These are phyloP conservation scores for Aleiodes leptofemur DNA, from an alignment of 2,888 invertebrate species.

Conservation along the genomic window DNA sequence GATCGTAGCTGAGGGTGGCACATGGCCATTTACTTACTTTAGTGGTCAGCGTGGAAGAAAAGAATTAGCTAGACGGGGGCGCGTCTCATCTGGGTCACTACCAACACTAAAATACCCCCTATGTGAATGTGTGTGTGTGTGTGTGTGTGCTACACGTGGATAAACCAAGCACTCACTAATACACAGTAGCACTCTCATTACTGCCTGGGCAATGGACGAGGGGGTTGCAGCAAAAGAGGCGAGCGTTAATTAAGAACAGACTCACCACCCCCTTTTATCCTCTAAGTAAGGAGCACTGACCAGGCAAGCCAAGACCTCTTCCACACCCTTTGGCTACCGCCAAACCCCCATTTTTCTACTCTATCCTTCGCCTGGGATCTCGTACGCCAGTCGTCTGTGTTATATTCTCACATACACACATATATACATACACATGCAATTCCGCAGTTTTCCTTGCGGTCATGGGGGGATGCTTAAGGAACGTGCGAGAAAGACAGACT, in stretches of 20 bases:
- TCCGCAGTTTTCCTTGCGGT: constrained; percentile 44
- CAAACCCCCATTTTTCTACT: constrained; percentile 30
- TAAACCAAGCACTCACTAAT: constrained; percentile 53
- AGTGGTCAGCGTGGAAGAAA: constrained; percentile 73
- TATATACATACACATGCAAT: neutral
- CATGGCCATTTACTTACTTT: constrained; percentile 73
- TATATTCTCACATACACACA: constrained; percentile 1
- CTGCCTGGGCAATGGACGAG: constrained; percentile 66
- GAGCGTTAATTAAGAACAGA: constrained; percentile 75
- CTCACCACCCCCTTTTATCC: constrained; percentile 68
- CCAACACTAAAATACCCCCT: constrained; percentile 56
- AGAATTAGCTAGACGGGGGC: constrained; percentile 74
- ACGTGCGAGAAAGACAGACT: constrained; percentile 44
- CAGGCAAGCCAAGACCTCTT: constrained; percentile 58
- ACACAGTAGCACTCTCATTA: constrained; percentile 71
- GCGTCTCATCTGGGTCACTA: constrained; percentile 74
- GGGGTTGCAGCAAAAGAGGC: constrained; percentile 73
- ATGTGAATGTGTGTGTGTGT: neutral
- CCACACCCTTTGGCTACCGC: constrained; percentile 19
- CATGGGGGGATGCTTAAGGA: constrained; percentile 51
- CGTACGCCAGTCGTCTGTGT: neutral
- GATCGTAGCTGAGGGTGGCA: constrained; percentile 56
- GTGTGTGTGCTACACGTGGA: constrained; percentile 7
- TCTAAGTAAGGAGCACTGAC: constrained; percentile 74
- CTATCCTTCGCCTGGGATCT: constrained; percentile 22